Evolutionary conservation across 2,797 vertebrate species (phyloP).

Genomic region (Rhinichthys osculus): DNA sequence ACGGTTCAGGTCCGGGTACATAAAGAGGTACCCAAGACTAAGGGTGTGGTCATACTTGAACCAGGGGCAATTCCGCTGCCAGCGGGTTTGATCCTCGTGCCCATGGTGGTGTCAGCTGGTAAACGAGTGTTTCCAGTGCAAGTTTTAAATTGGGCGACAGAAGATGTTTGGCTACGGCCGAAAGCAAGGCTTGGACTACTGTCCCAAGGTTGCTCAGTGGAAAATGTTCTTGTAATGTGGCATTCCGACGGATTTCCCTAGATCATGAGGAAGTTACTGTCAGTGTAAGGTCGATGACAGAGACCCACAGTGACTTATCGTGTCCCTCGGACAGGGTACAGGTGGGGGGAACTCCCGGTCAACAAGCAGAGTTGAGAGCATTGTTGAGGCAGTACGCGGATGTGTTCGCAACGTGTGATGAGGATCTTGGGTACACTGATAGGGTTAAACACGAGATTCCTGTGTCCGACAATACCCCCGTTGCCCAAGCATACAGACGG

Average conservation of each 20-base stretch:
- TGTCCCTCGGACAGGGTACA: neutral
- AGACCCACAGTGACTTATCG: neutral
- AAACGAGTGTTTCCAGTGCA: neutral
- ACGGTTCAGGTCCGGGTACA: neutral
- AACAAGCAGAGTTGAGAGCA: neutral
- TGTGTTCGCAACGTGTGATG: neutral
- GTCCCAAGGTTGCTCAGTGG: neutral
- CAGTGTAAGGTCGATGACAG: neutral
- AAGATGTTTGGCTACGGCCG: neutral
- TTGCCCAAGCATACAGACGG: neutral
- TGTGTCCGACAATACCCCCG: neutral
- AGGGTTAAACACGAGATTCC: neutral
- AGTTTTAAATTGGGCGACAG: neutral
- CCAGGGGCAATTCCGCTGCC: neutral
- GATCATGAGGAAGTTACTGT: neutral
- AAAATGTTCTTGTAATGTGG: neutral
- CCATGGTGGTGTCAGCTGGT: neutral
- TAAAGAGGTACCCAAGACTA: neutral
- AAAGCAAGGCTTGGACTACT: neutral
- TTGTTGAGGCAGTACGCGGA: neutral
- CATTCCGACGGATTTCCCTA: neutral
- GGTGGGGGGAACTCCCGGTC: neutral
- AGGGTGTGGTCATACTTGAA: neutral
- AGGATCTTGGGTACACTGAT: conserved; percentile 7
- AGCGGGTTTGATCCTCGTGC: neutral